A percentile compares a stretch with the other conserved stretches of the same genome.
Conservation (phyloP, 2,113 vertebrate genomes). For the Eublepharis macularius region DNA sequence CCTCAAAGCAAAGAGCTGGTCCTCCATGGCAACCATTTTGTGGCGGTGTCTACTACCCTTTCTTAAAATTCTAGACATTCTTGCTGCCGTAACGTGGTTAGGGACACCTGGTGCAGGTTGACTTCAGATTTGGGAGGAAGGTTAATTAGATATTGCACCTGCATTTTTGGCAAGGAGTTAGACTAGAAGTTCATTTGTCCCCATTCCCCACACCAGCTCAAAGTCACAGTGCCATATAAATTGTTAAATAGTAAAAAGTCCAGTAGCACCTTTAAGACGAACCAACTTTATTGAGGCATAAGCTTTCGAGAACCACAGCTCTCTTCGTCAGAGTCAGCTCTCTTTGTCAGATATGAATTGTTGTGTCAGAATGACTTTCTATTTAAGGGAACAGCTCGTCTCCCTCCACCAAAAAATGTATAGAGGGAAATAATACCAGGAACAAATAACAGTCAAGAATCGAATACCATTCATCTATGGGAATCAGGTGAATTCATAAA, state of each 20-base stretch:
- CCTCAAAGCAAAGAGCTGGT: no score
- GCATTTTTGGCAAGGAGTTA: background rate
- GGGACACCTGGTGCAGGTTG: background rate
- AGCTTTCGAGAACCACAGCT: no score
- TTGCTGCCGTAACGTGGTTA: no score
- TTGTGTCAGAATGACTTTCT: background rate
- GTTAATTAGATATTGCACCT: no score
- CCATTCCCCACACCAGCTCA: background rate
- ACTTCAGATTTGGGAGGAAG: background rate
- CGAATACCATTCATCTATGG: background rate
- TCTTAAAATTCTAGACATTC: no score
- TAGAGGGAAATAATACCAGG: background rate
- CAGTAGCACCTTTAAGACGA: no score
- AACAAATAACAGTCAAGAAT: background rate
- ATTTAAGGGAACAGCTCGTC: background rate
- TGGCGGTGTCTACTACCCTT: no score
- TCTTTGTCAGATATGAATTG: background rate
- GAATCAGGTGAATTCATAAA: background rate
- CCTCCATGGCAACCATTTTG: no score
- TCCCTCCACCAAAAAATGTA: background rate
- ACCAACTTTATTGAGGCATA: no score
- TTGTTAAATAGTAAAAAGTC: no score
- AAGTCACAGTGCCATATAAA: background rate
- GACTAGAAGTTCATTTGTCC: background rate
- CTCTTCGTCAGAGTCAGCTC: no score